Evolutionary conservation across 2,888 invertebrate genomes (phyloP).

Genomic region (Tinea semifulvella): DNA sequence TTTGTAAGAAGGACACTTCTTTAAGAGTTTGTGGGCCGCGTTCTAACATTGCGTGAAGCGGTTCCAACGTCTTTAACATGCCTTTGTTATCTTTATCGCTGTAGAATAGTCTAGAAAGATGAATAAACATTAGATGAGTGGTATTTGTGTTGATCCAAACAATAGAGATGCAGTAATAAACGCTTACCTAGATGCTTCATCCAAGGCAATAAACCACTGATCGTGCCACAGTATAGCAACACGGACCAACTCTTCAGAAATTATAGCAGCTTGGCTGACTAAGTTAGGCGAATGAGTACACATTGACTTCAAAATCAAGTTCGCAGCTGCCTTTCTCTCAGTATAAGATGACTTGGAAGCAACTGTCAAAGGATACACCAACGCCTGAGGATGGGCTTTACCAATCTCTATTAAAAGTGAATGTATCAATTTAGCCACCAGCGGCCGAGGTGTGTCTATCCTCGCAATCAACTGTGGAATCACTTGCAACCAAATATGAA

Average conservation of each 20-base stretch:
- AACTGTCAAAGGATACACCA: constrained; percentile 97
- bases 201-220: constrained; percentile 97
- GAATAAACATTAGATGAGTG: background rate
- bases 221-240: constrained; percentile 99
- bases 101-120: constrained; percentile 97
- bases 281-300: constrained; percentile 91
- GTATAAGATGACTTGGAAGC: constrained; percentile 93
- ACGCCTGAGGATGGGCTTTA: constrained; percentile 96
- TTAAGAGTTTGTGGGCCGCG: constrained; percentile 95
- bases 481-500: constrained; percentile 99
- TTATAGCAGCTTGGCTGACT: constrained; percentile 96
- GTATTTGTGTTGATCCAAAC: background rate
- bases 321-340: constrained; percentile 88
- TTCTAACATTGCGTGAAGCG: constrained; percentile 93
- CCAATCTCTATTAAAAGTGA: constrained; percentile 95
- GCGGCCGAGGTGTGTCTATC: constrained; percentile 90
- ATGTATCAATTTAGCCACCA: constrained; percentile 92
- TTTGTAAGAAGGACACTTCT: constrained; percentile 97
- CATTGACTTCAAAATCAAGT: constrained; percentile 94
- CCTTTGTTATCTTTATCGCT: constrained; percentile 95
- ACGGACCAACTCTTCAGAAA: constrained; percentile 94
- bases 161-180: too few species aligned
- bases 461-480: constrained; percentile 98
- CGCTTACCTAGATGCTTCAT: constrained; percentile 78
- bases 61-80: constrained; percentile 96